These are phyloP conservation scores for Jacana jacana DNA, from an alignment of 2,113 vertebrate genomes.

Conservation along the genomic window DNA sequence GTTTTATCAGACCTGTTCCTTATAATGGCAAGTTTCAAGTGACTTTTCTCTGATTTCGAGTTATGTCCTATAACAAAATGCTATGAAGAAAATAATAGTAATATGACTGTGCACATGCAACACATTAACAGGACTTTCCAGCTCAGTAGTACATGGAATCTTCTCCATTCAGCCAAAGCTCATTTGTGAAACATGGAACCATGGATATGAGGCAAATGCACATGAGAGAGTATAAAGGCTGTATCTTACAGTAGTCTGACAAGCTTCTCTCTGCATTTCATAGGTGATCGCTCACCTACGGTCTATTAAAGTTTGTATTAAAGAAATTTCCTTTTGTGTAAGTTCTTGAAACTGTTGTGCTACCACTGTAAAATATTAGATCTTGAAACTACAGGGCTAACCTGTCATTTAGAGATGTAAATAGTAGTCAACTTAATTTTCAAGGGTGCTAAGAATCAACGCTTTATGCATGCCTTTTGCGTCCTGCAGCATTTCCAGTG, in stretches of 20 bases:
- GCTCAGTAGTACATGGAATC: not conserved
- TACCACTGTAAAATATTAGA: not conserved
- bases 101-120: not conserved
- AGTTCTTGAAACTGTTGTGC: not conserved
- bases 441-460: not conserved
- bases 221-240: not conserved
- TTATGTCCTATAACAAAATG: not conserved
- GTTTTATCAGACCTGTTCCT: not conserved
- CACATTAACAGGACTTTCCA: not conserved
- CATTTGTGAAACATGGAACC: not conserved
- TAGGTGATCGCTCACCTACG: not conserved
- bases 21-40: not conserved
- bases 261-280: not conserved
- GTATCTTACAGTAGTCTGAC: not conserved
- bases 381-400: not conserved
- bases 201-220: not conserved
- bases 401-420: not conserved
- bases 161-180: not conserved
- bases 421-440: not conserved
- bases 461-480: not conserved
- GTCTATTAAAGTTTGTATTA: not conserved
- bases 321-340: not conserved
- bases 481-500: not conserved
- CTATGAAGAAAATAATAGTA: not conserved
- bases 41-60: not conserved